Base-by-base conservation (phyloP, 2,797 vertebrate genomes). In the Micrastur ruficollis region DNA sequence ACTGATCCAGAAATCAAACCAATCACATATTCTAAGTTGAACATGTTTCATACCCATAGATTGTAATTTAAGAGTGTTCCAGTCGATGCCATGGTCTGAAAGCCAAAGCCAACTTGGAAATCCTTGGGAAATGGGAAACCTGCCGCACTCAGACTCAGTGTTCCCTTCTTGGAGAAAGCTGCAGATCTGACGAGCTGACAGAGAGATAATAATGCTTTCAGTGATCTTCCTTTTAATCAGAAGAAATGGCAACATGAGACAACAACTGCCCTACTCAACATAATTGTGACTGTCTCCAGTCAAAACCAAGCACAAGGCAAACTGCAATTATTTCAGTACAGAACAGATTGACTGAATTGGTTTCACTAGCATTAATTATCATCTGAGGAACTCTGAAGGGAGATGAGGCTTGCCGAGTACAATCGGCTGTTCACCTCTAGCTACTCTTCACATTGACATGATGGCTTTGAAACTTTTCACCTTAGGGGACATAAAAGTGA, bases 21-120 rank as follows among this genome's bases (percentile, higher is more conserved):
- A 22, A 63, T 40, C 47, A 47, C 6, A 13, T 20, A 10, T 26
- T 58, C 12, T 40, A 75, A 36, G 27, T 0, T 62, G 34, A 84
- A 76, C 7, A 6, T 21, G 20, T 81, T 89, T 94, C 93, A 73
- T 98, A 98, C 98, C 98, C 26, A 15, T 26, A 95, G 68, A 73
- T 93, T 96, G 59, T 98, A 97, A 93, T 72, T 95, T 59, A 98
- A 53, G 88, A 98, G 95, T 12, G 96, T 85, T 36, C 98, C 98
- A 66, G 95, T 91, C 0, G 94, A 95, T 40, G 97, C 80, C 52
- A 90, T 94, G 18, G 98, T 98, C 86, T 97, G 97, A 96, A 98
- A 98, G 42, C 98, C 98, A 93, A 98, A 98, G n/a, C 98, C 98
- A 85, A 97, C 94, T 95, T 98, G 98, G 85, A 98, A 98, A 74